Evolutionary conservation across 2,888 invertebrate species (phyloP).

Genomic region (Hybos culiciformis): DNA sequence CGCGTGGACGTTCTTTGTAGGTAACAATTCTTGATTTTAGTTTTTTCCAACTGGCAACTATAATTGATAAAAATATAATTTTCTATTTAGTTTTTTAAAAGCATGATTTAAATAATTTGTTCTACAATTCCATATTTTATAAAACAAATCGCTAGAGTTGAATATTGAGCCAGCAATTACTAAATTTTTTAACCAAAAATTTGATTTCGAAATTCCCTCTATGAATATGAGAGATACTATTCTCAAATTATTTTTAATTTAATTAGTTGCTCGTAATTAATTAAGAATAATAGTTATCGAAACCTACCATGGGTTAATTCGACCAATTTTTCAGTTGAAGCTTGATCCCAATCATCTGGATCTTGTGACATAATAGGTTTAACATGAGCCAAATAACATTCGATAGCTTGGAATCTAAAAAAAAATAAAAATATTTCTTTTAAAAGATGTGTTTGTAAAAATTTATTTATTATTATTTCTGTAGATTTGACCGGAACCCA

Average conservation of each 20-base stretch:
- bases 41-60: conserved; percentile 67
- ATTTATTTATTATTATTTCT: too few relatives aligned
- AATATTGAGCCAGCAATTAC: too few relatives aligned
- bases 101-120: not conserved
- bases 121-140: too few relatives aligned
- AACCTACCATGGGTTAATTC: conserved; percentile 48
- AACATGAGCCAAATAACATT: conserved; percentile 67
- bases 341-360: conserved; percentile 44
- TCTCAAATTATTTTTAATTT: too few relatives aligned
- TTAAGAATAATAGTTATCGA: not conserved
- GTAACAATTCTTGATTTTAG: conserved; percentile 61
- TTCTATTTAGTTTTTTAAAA: not conserved
- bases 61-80: conserved; percentile 15
- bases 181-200: too few relatives aligned
- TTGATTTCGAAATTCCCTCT: too few relatives aligned
- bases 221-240: too few relatives aligned
- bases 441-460: too few relatives aligned
- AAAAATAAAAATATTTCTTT: not conserved
- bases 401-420: conserved; percentile 58
- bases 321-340: conserved; percentile 52
- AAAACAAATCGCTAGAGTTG: too few relatives aligned
- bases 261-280: not conserved
- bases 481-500: not conserved
- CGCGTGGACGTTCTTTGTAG: conserved; percentile 46
- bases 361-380: conserved; percentile 40